Percentiles rank a stretch among this genome's conserved stretches.
Conservation (phyloP, 2,797 vertebrate genomes). For the Acanthornis magna region DNA sequence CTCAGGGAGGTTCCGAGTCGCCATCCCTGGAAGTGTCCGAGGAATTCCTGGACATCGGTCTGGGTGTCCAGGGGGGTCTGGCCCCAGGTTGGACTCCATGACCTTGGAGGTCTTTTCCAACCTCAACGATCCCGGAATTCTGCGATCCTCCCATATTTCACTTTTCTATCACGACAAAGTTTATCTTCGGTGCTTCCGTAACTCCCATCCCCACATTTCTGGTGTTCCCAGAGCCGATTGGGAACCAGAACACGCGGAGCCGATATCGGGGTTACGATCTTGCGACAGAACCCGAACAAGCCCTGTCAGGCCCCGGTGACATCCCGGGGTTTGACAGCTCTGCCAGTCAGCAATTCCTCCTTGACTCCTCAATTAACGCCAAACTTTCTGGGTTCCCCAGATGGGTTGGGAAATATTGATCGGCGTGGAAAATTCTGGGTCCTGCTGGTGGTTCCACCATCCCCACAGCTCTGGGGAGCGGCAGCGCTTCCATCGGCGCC, state of each 20-base stretch:
- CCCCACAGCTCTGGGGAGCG: neutral
- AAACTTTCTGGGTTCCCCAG: neutral
- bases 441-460: neutral
- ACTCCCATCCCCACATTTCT: neutral
- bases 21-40: neutral
- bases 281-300: slow-evolving; percentile 4
- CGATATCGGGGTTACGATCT: neutral
- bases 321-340: slow-evolving; percentile 14
- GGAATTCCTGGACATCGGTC: rapidly evolving
- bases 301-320: slow-evolving; percentile 27
- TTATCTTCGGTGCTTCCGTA: rapidly evolving
- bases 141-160: rapidly evolving
- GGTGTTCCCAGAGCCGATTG: neutral
- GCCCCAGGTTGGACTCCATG: neutral
- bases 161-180: rapidly evolving
- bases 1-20: neutral
- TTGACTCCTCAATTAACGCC: neutral
- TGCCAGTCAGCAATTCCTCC: slow-evolving; percentile 33
- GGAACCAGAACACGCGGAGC: neutral
- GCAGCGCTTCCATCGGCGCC: too few species aligned
- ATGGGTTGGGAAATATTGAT: neutral
- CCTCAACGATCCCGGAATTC: rapidly evolving
- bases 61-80: neutral
- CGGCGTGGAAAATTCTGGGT: neutral
- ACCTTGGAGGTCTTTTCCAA: neutral